Percentiles rank a stretch among this genome's conserved stretches.
These are phyloP conservation scores for Atherinomorus stipes DNA, from an alignment of 2,113 vertebrate species.

Conservation along the genomic window DNA sequence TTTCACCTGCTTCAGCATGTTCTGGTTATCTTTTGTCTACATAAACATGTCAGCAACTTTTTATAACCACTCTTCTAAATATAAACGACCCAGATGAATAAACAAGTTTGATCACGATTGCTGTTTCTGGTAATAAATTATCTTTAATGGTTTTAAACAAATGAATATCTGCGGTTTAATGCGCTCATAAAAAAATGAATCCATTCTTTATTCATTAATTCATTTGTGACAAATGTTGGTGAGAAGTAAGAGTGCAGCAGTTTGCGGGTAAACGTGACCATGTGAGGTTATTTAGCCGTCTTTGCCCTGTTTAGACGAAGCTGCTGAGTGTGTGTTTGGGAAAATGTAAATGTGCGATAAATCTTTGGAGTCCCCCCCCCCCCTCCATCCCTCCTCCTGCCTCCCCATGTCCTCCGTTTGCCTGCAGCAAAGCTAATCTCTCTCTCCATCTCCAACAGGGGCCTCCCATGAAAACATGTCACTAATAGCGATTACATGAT, in stretches of 20 bases:
- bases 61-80: conserved; percentile 25
- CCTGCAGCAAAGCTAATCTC: conserved; percentile 25
- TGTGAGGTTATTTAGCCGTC: conserved; percentile 51
- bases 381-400: neutral
- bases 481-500: neutral
- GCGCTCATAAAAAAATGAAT: neutral
- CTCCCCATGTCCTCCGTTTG: conserved; percentile 18
- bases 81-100: conserved; percentile 45
- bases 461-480: conserved; percentile 11
- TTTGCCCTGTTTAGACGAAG: conserved; percentile 54
- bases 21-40: conserved; percentile 21
- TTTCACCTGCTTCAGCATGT: conserved; percentile 19
- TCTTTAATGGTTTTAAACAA: conserved; percentile 1
- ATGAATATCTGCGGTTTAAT: neutral
- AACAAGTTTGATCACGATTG: conserved; percentile 37
- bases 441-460: neutral
- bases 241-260: conserved; percentile 38
- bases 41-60: conserved; percentile 31
- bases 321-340: conserved; percentile 58
- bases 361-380: conserved; percentile 41
- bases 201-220: neutral
- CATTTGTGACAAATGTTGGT: neutral
- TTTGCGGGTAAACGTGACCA: conserved; percentile 20
- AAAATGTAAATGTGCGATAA: conserved; percentile 71
- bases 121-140: conserved; percentile 4